Evolutionary conservation across 2,888 invertebrate genomes (phyloP).

Genomic region (Belgica antarctica): DNA sequence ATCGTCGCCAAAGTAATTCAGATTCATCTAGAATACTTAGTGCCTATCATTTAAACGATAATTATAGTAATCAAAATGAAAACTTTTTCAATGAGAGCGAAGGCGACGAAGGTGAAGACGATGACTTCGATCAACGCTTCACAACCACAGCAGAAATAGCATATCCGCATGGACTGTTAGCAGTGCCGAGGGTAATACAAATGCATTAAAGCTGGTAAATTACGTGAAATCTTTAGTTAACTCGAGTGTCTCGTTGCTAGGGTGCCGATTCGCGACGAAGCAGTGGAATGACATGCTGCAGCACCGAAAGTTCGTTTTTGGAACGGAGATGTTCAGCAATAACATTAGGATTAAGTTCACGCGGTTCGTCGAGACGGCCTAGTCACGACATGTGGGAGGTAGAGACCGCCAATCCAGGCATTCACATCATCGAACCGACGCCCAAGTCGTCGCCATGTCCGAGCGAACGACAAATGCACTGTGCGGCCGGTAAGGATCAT

Average conservation of each 20-base stretch:
- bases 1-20: constrained; percentile 60
- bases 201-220: background rate
- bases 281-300: constrained; percentile 81
- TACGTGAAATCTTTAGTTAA: too few species aligned
- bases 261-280: constrained; percentile 61
- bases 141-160: constrained; percentile 50
- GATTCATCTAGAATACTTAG: constrained; percentile 57
- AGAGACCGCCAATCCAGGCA: constrained; percentile 56
- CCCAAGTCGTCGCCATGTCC: constrained; percentile 80
- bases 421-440: constrained; percentile 72
- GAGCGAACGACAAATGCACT: constrained; percentile 58
- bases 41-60: constrained; percentile 55
- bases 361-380: constrained; percentile 49
- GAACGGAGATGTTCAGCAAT: constrained; percentile 79
- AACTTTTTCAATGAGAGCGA: constrained; percentile 56
- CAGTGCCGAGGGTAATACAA: constrained; percentile 53
- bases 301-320: constrained; percentile 78
- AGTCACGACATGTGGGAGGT: constrained; percentile 55
- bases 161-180: constrained; percentile 53
- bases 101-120: constrained; percentile 53
- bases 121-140: constrained; percentile 55
- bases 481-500: constrained; percentile 37
- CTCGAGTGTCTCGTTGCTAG: constrained; percentile 48
- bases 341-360: constrained; percentile 66
- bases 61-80: constrained; percentile 53